These are phyloP conservation scores for Pseudomyrmex concolor DNA, from an alignment of 1,140 invertebrate species.

Conservation along the genomic window DNA sequence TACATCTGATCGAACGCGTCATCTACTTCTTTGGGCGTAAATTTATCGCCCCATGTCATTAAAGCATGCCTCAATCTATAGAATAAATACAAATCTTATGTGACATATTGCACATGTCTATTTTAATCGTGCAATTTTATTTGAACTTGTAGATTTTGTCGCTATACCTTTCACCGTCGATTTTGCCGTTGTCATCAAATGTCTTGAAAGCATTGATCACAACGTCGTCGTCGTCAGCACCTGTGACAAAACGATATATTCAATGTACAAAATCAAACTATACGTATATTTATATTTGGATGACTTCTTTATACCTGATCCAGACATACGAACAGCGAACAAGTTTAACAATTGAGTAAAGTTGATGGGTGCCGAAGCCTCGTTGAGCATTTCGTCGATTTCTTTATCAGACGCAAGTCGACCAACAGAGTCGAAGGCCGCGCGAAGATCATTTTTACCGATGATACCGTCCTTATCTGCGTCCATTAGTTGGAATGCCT, in stretches of 20 bases:
- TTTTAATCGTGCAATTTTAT: no score
- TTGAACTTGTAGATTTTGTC: background rate
- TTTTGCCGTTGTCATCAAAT: slow-evolving; percentile 96
- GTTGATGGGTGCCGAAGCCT: slow-evolving; percentile 96
- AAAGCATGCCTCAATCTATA: slow-evolving; percentile 95
- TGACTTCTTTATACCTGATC: slow-evolving; percentile 75
- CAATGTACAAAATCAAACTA: slow-evolving; percentile 3
- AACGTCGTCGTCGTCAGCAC: slow-evolving; percentile 96
- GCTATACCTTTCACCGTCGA: slow-evolving; percentile 91
- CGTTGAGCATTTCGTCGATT: slow-evolving; percentile 95
- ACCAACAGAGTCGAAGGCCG: slow-evolving; percentile 97
- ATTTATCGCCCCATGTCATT: slow-evolving; percentile 98
- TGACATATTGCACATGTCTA: background rate
- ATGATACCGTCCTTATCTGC: slow-evolving; percentile 99
- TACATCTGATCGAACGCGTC: slow-evolving; percentile 98
- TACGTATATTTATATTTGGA: slow-evolving; percentile 3
- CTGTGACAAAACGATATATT: slow-evolving; percentile 75
- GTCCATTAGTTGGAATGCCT: slow-evolving; percentile 99
- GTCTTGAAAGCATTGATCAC: slow-evolving; percentile 97
- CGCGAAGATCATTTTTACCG: slow-evolving; percentile 97
- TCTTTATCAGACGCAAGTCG: slow-evolving; percentile 95
- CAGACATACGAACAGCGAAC: slow-evolving; percentile 95
- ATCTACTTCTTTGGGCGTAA: slow-evolving; percentile 95
- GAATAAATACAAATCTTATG: slow-evolving; percentile 45
- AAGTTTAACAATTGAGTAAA: slow-evolving; percentile 97